Conservation (phyloP, 2,113 vertebrate species). For the Chaetops frenatus region DNA sequence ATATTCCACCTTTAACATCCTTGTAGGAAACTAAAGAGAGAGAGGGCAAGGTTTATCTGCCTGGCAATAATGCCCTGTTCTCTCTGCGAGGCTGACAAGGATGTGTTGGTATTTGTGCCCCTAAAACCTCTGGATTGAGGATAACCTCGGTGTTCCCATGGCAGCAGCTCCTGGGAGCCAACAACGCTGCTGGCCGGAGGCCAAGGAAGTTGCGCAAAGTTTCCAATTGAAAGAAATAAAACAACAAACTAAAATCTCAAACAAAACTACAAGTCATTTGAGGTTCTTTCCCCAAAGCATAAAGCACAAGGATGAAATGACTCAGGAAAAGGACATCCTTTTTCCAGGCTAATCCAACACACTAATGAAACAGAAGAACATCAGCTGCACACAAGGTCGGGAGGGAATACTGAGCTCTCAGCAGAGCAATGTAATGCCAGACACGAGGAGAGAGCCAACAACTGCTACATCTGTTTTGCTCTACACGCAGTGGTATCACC, state of each 20-base stretch:
- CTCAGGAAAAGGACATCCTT: constrained; percentile 48
- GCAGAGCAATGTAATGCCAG: neutral
- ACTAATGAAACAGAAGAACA: constrained; percentile 25
- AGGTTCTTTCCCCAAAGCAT: constrained; percentile 51
- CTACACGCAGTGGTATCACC: neutral
- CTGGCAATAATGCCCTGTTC: neutral
- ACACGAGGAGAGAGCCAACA: neutral
- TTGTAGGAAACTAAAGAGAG: neutral
- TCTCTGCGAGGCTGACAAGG: neutral
- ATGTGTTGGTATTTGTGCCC: neutral
- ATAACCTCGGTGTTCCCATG: neutral
- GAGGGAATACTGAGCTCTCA: neutral
- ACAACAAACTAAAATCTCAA: neutral
- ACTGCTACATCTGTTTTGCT: neutral
- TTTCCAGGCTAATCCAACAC: neutral
- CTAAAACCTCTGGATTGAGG: neutral
- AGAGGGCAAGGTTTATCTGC: neutral
- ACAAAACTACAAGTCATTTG: constrained; percentile 52
- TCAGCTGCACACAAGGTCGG: neutral
- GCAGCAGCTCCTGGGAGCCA: neutral
- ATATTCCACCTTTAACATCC: neutral
- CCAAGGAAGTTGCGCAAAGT: neutral
- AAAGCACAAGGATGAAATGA: constrained; percentile 36
- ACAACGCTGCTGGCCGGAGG: constrained; percentile 14
- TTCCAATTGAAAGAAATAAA: constrained; percentile 12